Evolutionary conservation across 1,140 invertebrate species (phyloP).

Genomic region (Triops cancriformis): DNA sequence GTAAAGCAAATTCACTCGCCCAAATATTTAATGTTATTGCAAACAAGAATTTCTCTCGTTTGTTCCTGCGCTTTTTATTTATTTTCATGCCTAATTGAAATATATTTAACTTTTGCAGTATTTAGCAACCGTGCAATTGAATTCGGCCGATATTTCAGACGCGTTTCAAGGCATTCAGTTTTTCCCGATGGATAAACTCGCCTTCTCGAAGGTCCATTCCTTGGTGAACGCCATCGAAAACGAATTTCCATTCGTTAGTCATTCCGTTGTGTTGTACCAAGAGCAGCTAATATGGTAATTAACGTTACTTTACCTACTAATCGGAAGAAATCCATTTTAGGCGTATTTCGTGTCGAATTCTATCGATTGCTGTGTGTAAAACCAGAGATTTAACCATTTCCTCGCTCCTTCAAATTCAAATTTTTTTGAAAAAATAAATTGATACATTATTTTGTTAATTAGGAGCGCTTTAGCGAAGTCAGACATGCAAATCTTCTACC

Average conservation of each 20-base stretch:
- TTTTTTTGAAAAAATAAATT: too few species aligned
- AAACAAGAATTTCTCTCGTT: too few species aligned
- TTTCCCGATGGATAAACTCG: slow-evolving; percentile 74
- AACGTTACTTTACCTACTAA: slow-evolving; percentile 33
- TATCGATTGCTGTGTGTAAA: background rate
- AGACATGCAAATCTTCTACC: slow-evolving; percentile 73
- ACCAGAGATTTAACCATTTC: too few species aligned
- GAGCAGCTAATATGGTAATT: slow-evolving; percentile 79
- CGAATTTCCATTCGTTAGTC: slow-evolving; percentile 63
- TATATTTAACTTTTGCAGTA: slow-evolving; percentile 49
- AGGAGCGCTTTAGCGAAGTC: slow-evolving; percentile 74
- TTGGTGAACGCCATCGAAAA: slow-evolving; percentile 77
- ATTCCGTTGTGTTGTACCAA: slow-evolving; percentile 79
- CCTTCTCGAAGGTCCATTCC: slow-evolving; percentile 78
- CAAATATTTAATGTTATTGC: too few species aligned
- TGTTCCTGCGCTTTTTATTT: too few species aligned
- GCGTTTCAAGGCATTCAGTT: slow-evolving; percentile 82
- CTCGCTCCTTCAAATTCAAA: too few species aligned
- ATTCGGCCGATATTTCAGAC: slow-evolving; percentile 70
- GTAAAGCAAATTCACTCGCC: slow-evolving; percentile 49
- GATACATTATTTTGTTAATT: slow-evolving; percentile 24
- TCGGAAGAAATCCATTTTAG: too few species aligned
- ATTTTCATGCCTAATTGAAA: background rate
- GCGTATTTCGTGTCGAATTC: background rate
- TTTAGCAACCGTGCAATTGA: slow-evolving; percentile 58